A percentile compares a stretch with the other conserved stretches of the same genome.
phyloP scores from a whole-genome alignment of 2,888 invertebrate species.

The Chorisops tibialis region DNA sequence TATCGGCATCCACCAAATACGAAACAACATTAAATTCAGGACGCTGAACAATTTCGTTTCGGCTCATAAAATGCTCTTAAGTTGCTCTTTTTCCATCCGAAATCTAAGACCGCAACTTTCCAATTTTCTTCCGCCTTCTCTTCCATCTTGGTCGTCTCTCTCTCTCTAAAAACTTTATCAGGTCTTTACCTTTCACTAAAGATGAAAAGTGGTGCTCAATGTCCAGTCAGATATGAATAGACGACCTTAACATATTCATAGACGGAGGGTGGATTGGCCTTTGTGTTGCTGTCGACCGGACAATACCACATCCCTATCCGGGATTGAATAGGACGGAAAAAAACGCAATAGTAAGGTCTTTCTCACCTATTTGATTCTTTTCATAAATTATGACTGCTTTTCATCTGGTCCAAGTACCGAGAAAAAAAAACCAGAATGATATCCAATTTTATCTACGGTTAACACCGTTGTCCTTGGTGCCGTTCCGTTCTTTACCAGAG shows the following conservation, averaged over 20 bases:
- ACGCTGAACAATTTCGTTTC: no score
- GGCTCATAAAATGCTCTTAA: no score
- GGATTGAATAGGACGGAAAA: slow-evolving; percentile 7
- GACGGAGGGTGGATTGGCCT: slow-evolving; percentile 16
- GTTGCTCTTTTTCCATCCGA: no score
- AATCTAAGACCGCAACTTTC: no score
- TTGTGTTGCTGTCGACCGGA: slow-evolving; percentile 2
- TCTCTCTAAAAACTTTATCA: no score
- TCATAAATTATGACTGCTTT: slow-evolving; percentile 30
- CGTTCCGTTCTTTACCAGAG: neutral
- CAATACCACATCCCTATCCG: slow-evolving; percentile 2
- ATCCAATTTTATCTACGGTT: slow-evolving; percentile 28
- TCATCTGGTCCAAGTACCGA: slow-evolving; percentile 22
- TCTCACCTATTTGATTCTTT: slow-evolving; percentile 33
- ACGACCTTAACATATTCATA: slow-evolving; percentile 27
- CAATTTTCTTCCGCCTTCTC: no score
- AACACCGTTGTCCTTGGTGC: slow-evolving; percentile 6
- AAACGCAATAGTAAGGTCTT: slow-evolving; percentile 21
- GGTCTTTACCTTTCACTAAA: neutral
- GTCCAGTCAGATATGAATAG: slow-evolving; percentile 25
- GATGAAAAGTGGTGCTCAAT: slow-evolving; percentile 23
- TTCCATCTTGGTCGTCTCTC: no score
- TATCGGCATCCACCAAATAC: no score
- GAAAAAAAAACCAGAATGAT: slow-evolving; percentile 25
- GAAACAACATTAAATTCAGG: no score